Percentiles rank a stretch among this genome's conserved stretches.
Conservation (phyloP, 1,140 invertebrate genomes). For the Drosophila ficusphila region DNA sequence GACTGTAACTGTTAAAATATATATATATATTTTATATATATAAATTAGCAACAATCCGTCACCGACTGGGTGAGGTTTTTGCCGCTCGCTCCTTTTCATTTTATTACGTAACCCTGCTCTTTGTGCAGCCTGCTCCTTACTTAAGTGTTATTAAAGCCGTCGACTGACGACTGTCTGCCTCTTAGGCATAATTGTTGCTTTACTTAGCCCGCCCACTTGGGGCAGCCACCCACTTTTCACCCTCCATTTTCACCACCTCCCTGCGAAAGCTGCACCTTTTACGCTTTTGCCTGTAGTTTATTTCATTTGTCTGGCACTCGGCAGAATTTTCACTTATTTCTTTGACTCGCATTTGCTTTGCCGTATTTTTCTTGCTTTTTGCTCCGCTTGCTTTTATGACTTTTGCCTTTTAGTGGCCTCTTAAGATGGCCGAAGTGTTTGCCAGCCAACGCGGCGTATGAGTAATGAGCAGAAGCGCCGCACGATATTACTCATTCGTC, state of each 20-base stretch:
- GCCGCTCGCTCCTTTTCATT: conserved; percentile 6
- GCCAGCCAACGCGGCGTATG: conserved; percentile 53
- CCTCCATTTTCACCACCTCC: background rate
- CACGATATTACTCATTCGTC: conserved; percentile 74
- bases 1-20: conserved; percentile 4
- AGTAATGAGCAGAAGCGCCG: conserved; percentile 61
- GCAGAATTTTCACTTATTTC: conserved; percentile 70
- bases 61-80: conserved; percentile 42
- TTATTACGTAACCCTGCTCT: conserved; percentile 10
- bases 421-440: conserved; percentile 70
- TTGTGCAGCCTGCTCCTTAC: conserved; percentile 5
- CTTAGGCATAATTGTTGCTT: conserved; percentile 79
- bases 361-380: conserved; percentile 4
- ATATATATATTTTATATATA: conserved; percentile 52
- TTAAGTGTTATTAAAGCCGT: conserved; percentile 69
- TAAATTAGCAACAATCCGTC: conserved; percentile 72
- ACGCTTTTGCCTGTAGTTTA: conserved; percentile 69
- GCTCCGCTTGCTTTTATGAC: conserved; percentile 67
- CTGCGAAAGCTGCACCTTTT: conserved; percentile 58
- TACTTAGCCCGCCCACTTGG: conserved; percentile 53
- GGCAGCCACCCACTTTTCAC: background rate
- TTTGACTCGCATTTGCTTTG: conserved; percentile 41
- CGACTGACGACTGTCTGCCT: conserved; percentile 56
- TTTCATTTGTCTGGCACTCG: conserved; percentile 75
- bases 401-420: conserved; percentile 80